Percentiles rank a stretch among this genome's conserved stretches.
Conservation (phyloP, 2,797 vertebrate genomes). For the Silurus lanzhouensis region DNA sequence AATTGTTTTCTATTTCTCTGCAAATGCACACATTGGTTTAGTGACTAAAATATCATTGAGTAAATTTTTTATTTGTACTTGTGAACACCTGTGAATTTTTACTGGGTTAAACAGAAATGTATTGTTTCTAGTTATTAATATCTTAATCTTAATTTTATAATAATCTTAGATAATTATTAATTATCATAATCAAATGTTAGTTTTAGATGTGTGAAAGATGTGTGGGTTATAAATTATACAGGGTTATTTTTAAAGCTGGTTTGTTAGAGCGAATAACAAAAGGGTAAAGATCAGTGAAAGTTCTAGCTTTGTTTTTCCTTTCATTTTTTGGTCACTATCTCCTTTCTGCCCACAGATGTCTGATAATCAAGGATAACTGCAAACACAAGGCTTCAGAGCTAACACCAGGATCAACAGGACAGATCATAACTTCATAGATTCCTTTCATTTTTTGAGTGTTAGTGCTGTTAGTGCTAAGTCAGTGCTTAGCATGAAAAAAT, state of each 20-base stretch:
- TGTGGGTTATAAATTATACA: background rate
- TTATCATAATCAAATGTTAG: background rate
- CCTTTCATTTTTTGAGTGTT: background rate
- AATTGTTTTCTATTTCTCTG: background rate
- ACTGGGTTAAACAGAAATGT: background rate
- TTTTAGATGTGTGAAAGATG: background rate
- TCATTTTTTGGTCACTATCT: constrained; percentile 16
- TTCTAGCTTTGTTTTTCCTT: background rate
- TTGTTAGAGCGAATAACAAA: background rate
- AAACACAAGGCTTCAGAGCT: constrained; percentile 3
- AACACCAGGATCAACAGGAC: constrained; percentile 28
- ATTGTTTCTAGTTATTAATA: background rate
- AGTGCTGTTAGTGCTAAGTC: background rate
- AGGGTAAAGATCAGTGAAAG: constrained; percentile 16
- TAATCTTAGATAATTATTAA: too few relatives aligned
- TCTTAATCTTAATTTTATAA: background rate
- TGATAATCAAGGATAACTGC: constrained; percentile 26
- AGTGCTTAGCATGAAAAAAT: background rate
- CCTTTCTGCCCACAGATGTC: constrained; percentile 32
- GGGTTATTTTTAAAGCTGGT: background rate
- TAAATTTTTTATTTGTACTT: background rate
- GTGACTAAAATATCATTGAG: background rate
- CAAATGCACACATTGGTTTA: background rate
- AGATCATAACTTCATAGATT: background rate
- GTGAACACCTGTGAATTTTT: background rate